Conservation (phyloP, 2,113 vertebrate genomes). For the Cranoglanis bouderius region DNA sequence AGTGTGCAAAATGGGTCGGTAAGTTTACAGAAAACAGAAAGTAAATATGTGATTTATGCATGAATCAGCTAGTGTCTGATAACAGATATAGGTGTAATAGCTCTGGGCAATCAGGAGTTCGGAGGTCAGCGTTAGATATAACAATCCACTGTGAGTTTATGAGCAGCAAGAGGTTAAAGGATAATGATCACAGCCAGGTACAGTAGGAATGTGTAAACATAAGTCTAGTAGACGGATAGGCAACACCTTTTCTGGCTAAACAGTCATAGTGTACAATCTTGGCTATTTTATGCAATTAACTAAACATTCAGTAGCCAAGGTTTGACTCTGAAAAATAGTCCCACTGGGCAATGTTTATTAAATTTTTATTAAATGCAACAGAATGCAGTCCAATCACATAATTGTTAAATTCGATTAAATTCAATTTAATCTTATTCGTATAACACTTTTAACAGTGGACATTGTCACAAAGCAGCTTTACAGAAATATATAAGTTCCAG, state of each 20-base stretch:
- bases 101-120: background rate
- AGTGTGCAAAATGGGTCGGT: background rate
- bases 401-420: background rate
- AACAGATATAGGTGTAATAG: background rate
- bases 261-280: background rate
- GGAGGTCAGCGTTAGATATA: background rate
- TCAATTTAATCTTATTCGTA: no score
- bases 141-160: background rate
- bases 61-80: background rate
- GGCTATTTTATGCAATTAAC: background rate
- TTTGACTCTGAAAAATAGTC: no score
- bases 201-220: background rate
- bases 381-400: background rate
- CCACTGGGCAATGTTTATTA: no score
- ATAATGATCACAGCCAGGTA: background rate
- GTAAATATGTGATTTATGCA: background rate
- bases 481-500: no score
- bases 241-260: background rate
- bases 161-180: background rate
- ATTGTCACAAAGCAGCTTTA: no score
- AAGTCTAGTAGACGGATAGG: background rate
- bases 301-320: background rate
- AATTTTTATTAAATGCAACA: background rate
- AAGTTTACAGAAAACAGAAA: background rate
- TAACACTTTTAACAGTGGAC: no score